These are phyloP conservation scores for Napeogenes sylphis DNA, from an alignment of 2,888 invertebrate genomes.

Conservation along the genomic window DNA sequence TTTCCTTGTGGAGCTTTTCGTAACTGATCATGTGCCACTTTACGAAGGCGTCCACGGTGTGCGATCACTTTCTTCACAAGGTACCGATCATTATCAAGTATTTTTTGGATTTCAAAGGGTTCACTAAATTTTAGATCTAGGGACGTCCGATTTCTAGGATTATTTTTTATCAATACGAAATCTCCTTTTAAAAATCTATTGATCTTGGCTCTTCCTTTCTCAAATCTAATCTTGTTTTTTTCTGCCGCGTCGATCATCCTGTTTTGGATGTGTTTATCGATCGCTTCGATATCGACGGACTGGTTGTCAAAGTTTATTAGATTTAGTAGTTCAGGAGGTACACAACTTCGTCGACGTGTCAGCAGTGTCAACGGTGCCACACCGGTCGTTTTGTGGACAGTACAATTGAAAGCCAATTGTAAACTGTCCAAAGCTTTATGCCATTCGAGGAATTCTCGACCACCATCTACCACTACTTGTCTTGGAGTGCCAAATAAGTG, in stretches of 20 bases:
- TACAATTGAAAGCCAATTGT: conserved; percentile 35
- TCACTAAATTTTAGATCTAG: conserved; percentile 31
- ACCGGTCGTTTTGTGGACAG: conserved; percentile 28
- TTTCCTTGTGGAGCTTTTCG: conserved; percentile 15
- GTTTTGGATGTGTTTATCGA: conserved; percentile 27
- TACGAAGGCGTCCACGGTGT: conserved; percentile 28
- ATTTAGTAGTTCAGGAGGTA: conserved; percentile 27
- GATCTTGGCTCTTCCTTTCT: conserved; percentile 23
- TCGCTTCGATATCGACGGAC: conserved; percentile 24
- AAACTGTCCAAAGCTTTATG: conserved; percentile 29
- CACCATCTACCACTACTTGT: conserved; percentile 33
- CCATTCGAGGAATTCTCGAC: conserved; percentile 32
- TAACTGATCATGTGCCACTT: conserved; percentile 33
- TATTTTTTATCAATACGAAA: conserved; percentile 29
- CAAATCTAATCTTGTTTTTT: conserved; percentile 28
- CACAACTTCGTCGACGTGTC: conserved; percentile 26
- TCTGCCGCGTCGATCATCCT: conserved; percentile 21
- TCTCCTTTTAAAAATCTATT: conserved; percentile 25
- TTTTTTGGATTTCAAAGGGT: conserved; percentile 27
- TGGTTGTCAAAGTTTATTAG: conserved; percentile 19
- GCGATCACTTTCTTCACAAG: conserved; percentile 28
- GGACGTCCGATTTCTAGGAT: conserved; percentile 31
- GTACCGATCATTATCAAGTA: conserved; percentile 32
- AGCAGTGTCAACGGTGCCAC: conserved; percentile 31
- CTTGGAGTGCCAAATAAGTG: too few relatives aligned